Percentiles rank a stretch among this genome's conserved stretches.
Conservation (phyloP, 1,140 invertebrate genomes). For the Belonocnema kinseyi region DNA sequence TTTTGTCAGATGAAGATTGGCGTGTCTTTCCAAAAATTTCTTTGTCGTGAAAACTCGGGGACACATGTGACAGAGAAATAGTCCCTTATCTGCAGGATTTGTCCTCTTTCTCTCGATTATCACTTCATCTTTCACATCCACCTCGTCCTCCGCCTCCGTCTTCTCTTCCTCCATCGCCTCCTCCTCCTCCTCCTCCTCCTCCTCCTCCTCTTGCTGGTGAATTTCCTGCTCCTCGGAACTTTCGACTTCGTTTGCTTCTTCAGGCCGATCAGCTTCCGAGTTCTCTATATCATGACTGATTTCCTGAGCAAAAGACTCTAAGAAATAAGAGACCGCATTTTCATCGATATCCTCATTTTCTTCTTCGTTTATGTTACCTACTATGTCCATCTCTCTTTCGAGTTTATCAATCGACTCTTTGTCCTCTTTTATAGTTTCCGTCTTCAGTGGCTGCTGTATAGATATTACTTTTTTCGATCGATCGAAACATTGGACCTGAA, state of each 20-base stretch:
- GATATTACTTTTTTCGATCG: not conserved
- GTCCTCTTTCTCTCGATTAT: not conserved
- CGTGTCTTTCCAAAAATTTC: conserved; percentile 32
- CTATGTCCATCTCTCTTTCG: not conserved
- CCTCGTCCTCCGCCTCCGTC: not conserved
- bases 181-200: not conserved
- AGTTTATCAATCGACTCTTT: too few species aligned
- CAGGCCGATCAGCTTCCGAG: not conserved
- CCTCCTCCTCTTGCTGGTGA: not conserved
- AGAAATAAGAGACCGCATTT: conserved; percentile 18
- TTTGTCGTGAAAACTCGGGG: conserved; percentile 29
- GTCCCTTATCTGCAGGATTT: not conserved
- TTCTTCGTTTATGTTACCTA: not conserved
- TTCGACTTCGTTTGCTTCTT: not conserved
- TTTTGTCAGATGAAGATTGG: conserved; percentile 48
- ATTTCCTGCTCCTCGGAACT: not conserved
- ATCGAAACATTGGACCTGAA: conserved; percentile 5
- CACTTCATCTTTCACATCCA: not conserved
- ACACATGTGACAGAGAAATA: conserved; percentile 31
- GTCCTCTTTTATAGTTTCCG: not conserved
- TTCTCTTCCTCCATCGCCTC: not conserved
- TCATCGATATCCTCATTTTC: not conserved
- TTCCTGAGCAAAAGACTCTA: conserved; percentile 13
- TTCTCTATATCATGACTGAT: not conserved
- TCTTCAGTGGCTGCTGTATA: not conserved